Evolutionary conservation across 2,888 invertebrate species (phyloP).

Genomic region (Apodemia duryi): DNA sequence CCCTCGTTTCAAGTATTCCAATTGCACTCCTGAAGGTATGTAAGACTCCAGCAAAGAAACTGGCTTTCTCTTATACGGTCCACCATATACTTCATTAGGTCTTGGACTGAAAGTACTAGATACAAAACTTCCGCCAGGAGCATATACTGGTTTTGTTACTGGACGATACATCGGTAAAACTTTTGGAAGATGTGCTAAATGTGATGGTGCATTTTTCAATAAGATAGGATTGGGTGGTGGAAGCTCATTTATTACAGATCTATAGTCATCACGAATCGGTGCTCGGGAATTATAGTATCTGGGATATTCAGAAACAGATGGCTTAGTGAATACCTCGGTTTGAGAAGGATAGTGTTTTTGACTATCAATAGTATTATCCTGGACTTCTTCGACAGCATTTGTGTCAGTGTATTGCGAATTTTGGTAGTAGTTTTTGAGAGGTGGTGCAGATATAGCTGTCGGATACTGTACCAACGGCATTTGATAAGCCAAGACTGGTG

Average conservation of each 20-base stretch:
- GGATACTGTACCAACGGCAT: conserved; percentile 54
- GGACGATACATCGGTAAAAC: conserved; percentile 60
- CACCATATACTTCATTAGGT: conserved; percentile 45
- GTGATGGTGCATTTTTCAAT: conserved; percentile 51
- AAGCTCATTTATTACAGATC: conserved; percentile 46
- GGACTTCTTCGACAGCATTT: conserved; percentile 49
- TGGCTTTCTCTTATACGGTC: conserved; percentile 55
- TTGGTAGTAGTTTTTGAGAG: conserved; percentile 51
- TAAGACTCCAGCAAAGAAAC: conserved; percentile 80
- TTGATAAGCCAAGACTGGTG: conserved; percentile 54
- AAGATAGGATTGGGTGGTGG: conserved; percentile 60
- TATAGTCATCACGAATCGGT: conserved; percentile 52
- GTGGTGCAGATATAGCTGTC: conserved; percentile 45
- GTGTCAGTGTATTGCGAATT: conserved; percentile 47
- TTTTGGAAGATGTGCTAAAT: conserved; percentile 62
- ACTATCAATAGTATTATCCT: conserved; percentile 45
- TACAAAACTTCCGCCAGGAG: conserved; percentile 39
- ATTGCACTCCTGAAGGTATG: conserved; percentile 77
- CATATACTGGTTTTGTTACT: conserved; percentile 55
- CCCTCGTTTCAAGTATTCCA: conserved; percentile 69
- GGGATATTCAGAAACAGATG: conserved; percentile 42
- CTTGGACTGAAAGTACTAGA: conserved; percentile 44
- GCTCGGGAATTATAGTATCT: conserved; percentile 56
- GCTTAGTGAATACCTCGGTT: conserved; percentile 45
- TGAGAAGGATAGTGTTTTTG: conserved; percentile 49